A percentile compares a stretch with the other conserved stretches of the same genome.
Conservation (phyloP, 2,113 vertebrate species). For the Piprites chloris region DNA sequence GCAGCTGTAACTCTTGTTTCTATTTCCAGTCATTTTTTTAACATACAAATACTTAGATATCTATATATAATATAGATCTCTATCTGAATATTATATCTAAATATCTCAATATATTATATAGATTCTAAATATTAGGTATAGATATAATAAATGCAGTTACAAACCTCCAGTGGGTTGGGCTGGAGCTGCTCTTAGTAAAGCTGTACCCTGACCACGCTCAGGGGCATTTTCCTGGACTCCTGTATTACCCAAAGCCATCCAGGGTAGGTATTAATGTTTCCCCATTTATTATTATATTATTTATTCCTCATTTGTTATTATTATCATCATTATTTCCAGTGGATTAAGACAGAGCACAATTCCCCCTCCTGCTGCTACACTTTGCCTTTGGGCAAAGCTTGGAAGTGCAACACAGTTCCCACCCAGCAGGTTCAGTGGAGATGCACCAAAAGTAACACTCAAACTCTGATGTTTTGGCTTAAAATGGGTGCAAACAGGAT, state of each 20-base stretch:
- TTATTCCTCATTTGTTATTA: neutral
- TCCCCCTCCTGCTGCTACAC: neutral
- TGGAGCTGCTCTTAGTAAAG: neutral
- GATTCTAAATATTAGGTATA: too few relatives aligned
- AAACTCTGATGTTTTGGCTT: neutral
- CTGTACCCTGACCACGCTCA: neutral
- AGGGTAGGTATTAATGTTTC: neutral
- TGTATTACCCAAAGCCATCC: neutral
- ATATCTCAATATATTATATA: too few relatives aligned
- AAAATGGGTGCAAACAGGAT: too few relatives aligned
- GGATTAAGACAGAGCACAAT: neutral
- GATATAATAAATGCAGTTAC: too few relatives aligned
- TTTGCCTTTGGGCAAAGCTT: neutral
- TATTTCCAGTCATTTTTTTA: neutral
- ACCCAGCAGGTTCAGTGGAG: accelerated
- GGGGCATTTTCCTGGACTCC: neutral
- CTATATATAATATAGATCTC: too few relatives aligned
- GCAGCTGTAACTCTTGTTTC: neutral
- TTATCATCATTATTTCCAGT: neutral
- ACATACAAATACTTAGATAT: too few relatives aligned
- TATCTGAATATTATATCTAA: too few relatives aligned
- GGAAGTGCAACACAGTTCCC: accelerated
- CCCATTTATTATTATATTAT: too few relatives aligned
- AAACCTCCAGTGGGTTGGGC: neutral
- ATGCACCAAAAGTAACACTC: neutral